phyloP scores from a whole-genome alignment of 1,140 invertebrate species.

The Leptestheria dahalacensis region DNA sequence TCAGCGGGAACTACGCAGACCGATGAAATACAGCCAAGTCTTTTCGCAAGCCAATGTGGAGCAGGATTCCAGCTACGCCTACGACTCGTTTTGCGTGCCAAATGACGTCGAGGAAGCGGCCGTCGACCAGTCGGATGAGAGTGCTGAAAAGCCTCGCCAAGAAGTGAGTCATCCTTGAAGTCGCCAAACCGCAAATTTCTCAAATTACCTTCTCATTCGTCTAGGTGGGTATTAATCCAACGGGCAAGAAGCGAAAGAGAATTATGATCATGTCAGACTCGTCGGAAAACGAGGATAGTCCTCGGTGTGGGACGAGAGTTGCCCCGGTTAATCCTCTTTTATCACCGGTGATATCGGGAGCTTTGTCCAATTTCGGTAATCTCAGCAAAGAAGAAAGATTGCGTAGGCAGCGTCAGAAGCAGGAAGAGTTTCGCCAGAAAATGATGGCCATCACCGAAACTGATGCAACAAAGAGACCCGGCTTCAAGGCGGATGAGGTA shows the following conservation, averaged over 20 bases:
- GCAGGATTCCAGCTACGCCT: slow-evolving; percentile 10
- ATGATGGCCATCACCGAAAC: not conserved
- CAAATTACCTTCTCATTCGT: no score
- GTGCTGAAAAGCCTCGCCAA: not conserved
- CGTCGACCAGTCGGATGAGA: not conserved
- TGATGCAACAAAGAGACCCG: no score
- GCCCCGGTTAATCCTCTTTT: not conserved
- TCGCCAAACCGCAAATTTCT: no score
- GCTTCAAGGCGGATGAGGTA: no score
- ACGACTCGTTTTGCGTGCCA: slow-evolving; percentile 12
- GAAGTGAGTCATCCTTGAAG: not conserved
- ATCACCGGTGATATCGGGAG: not conserved
- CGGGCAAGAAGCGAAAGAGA: not conserved
- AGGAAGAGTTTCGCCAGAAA: not conserved
- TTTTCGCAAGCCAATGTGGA: slow-evolving; percentile 6
- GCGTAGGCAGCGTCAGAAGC: slow-evolving; percentile 1
- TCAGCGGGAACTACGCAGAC: not conserved
- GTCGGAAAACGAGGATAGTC: not conserved
- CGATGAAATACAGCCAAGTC: slow-evolving; percentile 4
- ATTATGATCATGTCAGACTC: not conserved
- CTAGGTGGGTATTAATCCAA: not conserved
- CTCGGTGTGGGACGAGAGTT: no score
- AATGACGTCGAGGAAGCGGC: not conserved
- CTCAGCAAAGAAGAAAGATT: slow-evolving; percentile 11
- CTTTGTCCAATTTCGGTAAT: not conserved